These are phyloP conservation scores for Amphipyra tragopoginis DNA, from an alignment of 2,888 invertebrate species.

Conservation along the genomic window DNA sequence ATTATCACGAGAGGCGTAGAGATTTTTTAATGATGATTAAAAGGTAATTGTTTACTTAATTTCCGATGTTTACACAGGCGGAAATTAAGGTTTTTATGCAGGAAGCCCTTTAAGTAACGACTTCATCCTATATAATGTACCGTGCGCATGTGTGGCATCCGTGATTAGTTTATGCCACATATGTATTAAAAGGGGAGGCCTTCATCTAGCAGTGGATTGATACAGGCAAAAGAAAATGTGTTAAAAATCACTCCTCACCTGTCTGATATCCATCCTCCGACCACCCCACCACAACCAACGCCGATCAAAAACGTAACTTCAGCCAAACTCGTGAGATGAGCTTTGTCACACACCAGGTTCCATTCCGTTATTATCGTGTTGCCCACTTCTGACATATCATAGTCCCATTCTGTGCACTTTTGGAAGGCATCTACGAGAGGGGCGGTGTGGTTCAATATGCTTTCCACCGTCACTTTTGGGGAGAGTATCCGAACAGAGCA, in stretches of 20 bases:
- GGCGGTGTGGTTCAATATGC: constrained; percentile 79
- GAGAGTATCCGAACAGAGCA: constrained; percentile 89
- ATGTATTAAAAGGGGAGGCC: too few species aligned
- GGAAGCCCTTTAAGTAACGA: too few species aligned
- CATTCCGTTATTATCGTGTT: constrained; percentile 94
- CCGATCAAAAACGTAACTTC: constrained; percentile 94
- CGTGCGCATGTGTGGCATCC: too few species aligned
- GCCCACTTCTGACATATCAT: constrained; percentile 88
- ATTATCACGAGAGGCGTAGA: too few species aligned
- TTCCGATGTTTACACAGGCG: too few species aligned
- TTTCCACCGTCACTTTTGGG: constrained; percentile 75
- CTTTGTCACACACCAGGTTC: constrained; percentile 93
- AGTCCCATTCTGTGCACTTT: constrained; percentile 91
- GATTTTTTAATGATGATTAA: too few species aligned
- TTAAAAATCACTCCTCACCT: constrained; percentile 77
- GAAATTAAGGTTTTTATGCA: too few species aligned
- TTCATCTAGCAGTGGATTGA: too few species aligned
- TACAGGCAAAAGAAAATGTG: neutral
- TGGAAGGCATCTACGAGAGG: constrained; percentile 78
- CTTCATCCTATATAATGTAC: too few species aligned
- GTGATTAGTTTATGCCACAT: too few species aligned
- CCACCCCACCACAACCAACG: constrained; percentile 93
- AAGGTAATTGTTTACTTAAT: too few species aligned
- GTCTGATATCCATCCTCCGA: constrained; percentile 95
- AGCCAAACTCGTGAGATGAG: constrained; percentile 92